Evolutionary conservation across 2,888 invertebrate species (phyloP).

Genomic region (Mantis religiosa): DNA sequence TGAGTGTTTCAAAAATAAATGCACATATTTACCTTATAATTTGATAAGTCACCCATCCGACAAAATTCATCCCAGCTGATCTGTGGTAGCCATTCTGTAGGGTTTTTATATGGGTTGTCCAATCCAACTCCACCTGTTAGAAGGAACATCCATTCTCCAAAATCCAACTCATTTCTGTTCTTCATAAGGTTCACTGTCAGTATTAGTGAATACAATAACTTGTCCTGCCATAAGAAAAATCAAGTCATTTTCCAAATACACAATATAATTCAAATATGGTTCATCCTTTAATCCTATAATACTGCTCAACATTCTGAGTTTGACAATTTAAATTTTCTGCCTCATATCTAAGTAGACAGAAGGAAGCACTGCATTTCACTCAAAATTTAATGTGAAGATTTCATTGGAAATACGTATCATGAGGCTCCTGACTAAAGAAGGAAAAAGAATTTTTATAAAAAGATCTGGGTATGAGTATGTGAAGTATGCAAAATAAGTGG

Average conservation of each 20-base stretch:
- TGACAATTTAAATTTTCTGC: not conserved
- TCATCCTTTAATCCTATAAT: not conserved
- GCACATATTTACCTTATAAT: constrained; percentile 41
- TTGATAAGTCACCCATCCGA: constrained; percentile 52
- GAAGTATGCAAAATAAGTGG: no score
- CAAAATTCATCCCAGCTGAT: constrained; percentile 78
- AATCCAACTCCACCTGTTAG: constrained; percentile 80
- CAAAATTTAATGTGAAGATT: no score
- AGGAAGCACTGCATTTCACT: not conserved
- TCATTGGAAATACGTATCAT: no score
- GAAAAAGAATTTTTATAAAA: no score
- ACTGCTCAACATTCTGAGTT: not conserved
- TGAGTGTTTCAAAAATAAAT: no score
- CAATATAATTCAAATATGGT: constrained; percentile 28
- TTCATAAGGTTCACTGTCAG: constrained; percentile 67
- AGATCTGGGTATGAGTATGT: no score
- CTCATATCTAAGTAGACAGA: not conserved
- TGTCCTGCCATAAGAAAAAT: constrained; percentile 58
- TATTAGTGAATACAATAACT: constrained; percentile 80
- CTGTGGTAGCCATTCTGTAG: constrained; percentile 63
- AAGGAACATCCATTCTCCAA: constrained; percentile 77
- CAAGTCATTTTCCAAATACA: constrained; percentile 23
- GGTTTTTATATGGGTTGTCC: constrained; percentile 68
- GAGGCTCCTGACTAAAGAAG: no score
- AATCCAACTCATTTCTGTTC: constrained; percentile 55